Conservation (phyloP, 2,113 vertebrate species). For the mouse (Mus musculus) region GRCm39 chr5:25684001-25684500, state of each 20-base stretch:
- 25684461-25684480: too few relatives aligned
- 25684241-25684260: background rate
- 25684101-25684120: background rate
- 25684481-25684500: accelerated
- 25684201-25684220: background rate
- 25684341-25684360: too few relatives aligned
- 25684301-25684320: background rate
- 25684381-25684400: too few relatives aligned
- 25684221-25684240: background rate
- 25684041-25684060: background rate
- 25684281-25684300: background rate
- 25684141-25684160: background rate
- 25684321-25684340: accelerated
- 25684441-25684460: too few relatives aligned
- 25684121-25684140: background rate
- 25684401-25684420: background rate
- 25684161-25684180: background rate
- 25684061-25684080: background rate
- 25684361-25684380: too few relatives aligned
- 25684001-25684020: background rate
- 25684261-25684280: background rate
- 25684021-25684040: background rate
- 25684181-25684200: background rate
- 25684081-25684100: background rate
- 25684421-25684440: accelerated